Evolutionary conservation across 1,140 invertebrate genomes (phyloP), one percentile per base, ranked within the genome.

Genomic region (Chrysomallon squamiferum): DNA sequence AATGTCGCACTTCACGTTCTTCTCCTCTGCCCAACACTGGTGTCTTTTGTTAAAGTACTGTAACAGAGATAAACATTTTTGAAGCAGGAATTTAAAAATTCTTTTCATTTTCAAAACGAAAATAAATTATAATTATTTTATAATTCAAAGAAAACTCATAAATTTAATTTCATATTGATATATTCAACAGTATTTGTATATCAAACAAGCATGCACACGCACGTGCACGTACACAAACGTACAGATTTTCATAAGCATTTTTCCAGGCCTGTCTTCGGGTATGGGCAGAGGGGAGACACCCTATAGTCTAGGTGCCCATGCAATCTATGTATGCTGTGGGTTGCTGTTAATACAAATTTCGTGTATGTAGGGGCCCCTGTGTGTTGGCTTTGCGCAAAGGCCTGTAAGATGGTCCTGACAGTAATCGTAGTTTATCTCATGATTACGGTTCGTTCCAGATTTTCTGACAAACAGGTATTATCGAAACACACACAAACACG

Each of bases 11-110:
- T 68, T 72, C 4, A 43, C 49, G 2, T 68, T 56, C 30, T 45
- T 60, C 18, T 80, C 78, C 18, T 56, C 29, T 7, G 74, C 74
- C 76, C 74, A 78, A 27, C 50, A 72, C 27, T 73, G 35, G 11
- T 65, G 61, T 29, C 63, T 50, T 11, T 63, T 62, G 66, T 78
- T 77, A 57, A 78, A 78, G 58, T 77, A 78, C 78, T 50, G 20
- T 2, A 20, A 50, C 9, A 50, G 43, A 1, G 4, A 18, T 45
- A 45, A 20, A 45, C 20, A 2, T 45, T 45, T 18, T 18, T 18
- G 15, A 45, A 45, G 43, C 43, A 45, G 20, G 43, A 18, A 45
- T 2, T 20, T 20, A 45, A 18, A 45, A 45, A 45, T 45, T 13
- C 1, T 4, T 18, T 4, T 45, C 20, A 13, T 45, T 20, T 45